phyloP scores from a whole-genome alignment of 2,113 vertebrate species.

The Ploceus nigricollis region DNA sequence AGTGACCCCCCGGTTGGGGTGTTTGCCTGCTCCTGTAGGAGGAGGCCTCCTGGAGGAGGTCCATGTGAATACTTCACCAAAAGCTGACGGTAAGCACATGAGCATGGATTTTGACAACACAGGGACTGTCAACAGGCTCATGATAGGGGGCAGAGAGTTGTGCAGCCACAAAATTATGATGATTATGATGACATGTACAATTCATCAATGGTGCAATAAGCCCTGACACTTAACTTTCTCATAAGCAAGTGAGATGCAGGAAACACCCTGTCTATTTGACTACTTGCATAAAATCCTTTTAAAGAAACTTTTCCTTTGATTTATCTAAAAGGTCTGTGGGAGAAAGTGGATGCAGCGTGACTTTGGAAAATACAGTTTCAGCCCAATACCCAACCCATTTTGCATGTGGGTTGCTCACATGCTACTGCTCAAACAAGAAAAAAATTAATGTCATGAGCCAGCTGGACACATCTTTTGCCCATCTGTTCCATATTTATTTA shows the following conservation, averaged over 20 bases:
- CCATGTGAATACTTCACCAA: not conserved
- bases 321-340: not conserved
- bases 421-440: not conserved
- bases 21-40: not conserved
- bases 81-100: not conserved
- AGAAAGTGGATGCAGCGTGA: not conserved
- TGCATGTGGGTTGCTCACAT: not conserved
- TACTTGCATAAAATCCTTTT: not conserved
- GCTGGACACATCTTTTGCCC: constrained; percentile 31
- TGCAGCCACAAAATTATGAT: not conserved
- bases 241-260: not conserved
- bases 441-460: not conserved
- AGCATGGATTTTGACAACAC: fast-evolving
- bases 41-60: not conserved
- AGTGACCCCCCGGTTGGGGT: fast-evolving
- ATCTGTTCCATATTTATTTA: constrained; percentile 30
- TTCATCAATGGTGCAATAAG: not conserved
- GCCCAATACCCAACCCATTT: not conserved
- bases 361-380: not conserved
- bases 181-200: not conserved
- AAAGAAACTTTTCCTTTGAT: not conserved
- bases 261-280: not conserved
- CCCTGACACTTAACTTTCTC: not conserved
- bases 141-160: fast-evolving
- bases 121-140: not conserved